Percentiles rank a stretch among this genome's conserved stretches.
phyloP scores from a whole-genome alignment of 2,888 invertebrate genomes.

The Lacanobia oleracea region DNA sequence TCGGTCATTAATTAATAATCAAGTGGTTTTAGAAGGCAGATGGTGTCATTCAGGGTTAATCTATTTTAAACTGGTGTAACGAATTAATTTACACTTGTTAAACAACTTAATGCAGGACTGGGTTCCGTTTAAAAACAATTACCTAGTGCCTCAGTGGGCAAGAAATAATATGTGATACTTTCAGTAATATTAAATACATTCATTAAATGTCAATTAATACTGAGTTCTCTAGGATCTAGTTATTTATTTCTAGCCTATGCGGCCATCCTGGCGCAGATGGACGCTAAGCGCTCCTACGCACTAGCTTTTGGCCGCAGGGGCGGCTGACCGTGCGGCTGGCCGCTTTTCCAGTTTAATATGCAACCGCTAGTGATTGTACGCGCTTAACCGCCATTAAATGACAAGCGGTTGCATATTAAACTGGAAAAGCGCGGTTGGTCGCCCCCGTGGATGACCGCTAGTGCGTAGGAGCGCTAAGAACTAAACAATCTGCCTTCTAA shows the following conservation, averaged over 20 bases:
- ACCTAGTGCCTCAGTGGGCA: neutral
- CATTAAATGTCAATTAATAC: neutral
- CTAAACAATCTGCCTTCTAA: neutral
- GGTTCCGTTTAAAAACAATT: neutral
- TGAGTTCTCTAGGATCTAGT: neutral
- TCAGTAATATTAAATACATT: neutral
- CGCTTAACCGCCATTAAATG: no score
- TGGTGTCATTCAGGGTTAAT: constrained; percentile 3
- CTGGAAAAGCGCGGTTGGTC: no score
- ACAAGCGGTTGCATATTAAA: no score
- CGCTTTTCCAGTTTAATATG: no score
- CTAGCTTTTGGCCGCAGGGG: no score
- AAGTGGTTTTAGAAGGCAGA: constrained; percentile 12
- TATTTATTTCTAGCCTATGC: neutral
- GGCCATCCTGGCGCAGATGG: neutral
- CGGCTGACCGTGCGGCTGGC: no score
- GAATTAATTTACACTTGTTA: neutral
- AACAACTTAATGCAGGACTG: neutral
- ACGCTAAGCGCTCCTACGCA: no score
- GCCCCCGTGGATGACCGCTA: no score
- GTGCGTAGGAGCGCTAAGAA: neutral
- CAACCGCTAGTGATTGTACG: no score
- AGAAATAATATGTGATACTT: neutral
- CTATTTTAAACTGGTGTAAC: neutral
- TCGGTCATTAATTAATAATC: neutral